Evolutionary conservation across 2,113 vertebrate species (phyloP).

Genomic region (Anser brachyrhynchus): DNA sequence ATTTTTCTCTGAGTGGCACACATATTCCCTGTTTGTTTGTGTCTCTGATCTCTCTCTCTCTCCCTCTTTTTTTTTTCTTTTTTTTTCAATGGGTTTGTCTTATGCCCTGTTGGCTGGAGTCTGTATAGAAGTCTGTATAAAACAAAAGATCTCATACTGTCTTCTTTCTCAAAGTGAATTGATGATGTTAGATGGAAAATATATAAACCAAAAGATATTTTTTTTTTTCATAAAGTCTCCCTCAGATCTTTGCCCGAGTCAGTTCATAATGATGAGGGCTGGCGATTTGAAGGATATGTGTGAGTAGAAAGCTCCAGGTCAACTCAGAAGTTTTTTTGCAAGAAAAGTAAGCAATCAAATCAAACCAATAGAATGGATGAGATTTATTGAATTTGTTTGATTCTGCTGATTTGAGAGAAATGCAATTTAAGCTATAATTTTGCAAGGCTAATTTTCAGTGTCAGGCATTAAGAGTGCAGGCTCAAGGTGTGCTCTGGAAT

Average conservation of each 20-base stretch:
- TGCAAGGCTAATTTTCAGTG: not conserved
- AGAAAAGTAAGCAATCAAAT: not conserved
- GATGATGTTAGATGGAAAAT: not conserved
- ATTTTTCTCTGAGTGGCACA: constrained; percentile 11
- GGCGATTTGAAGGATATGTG: not conserved
- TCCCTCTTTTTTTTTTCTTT: not conserved
- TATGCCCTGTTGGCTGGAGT: not conserved
- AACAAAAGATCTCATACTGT: not conserved
- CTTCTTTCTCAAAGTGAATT: not conserved
- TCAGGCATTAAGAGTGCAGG: not conserved
- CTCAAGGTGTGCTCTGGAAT: not conserved
- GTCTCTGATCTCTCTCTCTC: not conserved
- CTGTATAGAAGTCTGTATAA: not conserved
- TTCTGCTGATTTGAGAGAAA: not conserved
- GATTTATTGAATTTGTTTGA: not conserved
- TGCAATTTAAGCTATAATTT: not conserved
- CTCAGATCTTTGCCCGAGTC: not conserved
- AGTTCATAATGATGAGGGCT: not conserved
- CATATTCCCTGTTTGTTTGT: constrained; percentile 14
- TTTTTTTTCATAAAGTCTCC: not conserved
- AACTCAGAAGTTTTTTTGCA: not conserved
- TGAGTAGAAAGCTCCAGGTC: not conserved
- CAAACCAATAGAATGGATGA: not conserved
- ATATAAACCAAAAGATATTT: not conserved
- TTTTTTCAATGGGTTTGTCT: not conserved